phyloP scores from a whole-genome alignment of 2,888 invertebrate species.

The Rhingia rostrata region DNA sequence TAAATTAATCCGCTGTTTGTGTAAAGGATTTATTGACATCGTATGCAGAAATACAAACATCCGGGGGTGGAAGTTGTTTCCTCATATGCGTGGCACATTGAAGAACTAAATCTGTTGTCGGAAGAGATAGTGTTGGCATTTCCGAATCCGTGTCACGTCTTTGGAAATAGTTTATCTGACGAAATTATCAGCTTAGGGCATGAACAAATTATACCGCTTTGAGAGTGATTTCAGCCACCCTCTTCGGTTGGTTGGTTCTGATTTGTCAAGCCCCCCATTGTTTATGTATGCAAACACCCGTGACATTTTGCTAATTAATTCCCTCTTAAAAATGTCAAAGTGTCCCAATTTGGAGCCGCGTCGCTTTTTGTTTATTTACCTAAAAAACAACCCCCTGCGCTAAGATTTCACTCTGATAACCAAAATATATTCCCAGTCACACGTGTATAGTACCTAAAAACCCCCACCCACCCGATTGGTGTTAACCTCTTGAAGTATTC shows the following conservation, averaged over 20 bases:
- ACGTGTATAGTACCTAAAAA: neutral
- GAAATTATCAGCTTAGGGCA: too few relatives aligned
- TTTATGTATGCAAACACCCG: constrained; percentile 19
- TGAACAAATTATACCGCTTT: too few relatives aligned
- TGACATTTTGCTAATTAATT: constrained; percentile 48
- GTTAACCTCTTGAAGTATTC: constrained; percentile 43
- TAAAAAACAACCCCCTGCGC: neutral
- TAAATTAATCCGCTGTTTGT: constrained; percentile 53
- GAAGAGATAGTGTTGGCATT: too few relatives aligned
- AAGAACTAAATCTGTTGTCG: too few relatives aligned
- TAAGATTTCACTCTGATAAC: constrained; percentile 20
- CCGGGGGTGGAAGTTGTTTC: neutral
- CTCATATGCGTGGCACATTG: neutral
- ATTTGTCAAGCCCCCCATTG: neutral
- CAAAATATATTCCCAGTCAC: constrained; percentile 44
- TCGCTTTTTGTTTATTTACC: constrained; percentile 13
- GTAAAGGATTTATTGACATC: constrained; percentile 49
- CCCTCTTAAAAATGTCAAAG: constrained; percentile 34
- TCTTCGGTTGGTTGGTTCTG: constrained; percentile 4
- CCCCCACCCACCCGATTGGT: constrained; percentile 3
- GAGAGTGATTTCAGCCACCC: too few relatives aligned
- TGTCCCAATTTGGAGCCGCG: constrained; percentile 34
- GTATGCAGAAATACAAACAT: constrained; percentile 21
- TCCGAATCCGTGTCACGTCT: too few relatives aligned
- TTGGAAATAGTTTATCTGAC: too few relatives aligned